phyloP scores from a whole-genome alignment of 2,113 vertebrate species.

The Turnix velox region DNA sequence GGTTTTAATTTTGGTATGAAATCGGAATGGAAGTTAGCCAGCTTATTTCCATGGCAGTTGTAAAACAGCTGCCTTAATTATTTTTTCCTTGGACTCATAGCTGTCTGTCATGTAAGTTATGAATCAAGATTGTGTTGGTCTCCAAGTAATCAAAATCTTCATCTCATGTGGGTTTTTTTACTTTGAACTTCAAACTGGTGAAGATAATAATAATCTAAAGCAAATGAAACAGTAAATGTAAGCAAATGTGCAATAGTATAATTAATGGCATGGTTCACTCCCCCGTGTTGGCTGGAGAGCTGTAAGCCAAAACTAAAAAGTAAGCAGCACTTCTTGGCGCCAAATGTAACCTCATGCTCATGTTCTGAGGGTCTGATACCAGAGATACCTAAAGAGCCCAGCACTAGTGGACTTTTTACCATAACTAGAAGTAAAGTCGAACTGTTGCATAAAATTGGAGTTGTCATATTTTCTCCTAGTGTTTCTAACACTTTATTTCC shows the following conservation, averaged over 20 bases:
- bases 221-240: background rate
- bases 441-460: background rate
- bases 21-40: background rate
- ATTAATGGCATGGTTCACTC: background rate
- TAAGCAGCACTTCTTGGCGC: background rate
- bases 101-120: background rate
- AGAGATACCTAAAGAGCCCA: background rate
- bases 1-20: background rate
- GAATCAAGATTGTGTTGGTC: background rate
- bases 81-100: background rate
- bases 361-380: background rate
- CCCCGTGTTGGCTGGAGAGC: accelerated
- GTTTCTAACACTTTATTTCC: background rate
- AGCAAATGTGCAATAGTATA: background rate
- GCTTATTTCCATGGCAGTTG: background rate
- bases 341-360: background rate
- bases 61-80: background rate
- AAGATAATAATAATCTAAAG: constrained; percentile 2
- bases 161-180: background rate
- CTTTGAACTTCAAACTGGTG: background rate
- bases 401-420: background rate
- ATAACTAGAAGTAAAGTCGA: background rate
- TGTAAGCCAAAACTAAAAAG: background rate
- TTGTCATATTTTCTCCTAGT: background rate
- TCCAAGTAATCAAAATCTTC: background rate